Base-by-base conservation (phyloP, 1,140 invertebrate genomes). In the Drosophila chauvacae region DNA sequence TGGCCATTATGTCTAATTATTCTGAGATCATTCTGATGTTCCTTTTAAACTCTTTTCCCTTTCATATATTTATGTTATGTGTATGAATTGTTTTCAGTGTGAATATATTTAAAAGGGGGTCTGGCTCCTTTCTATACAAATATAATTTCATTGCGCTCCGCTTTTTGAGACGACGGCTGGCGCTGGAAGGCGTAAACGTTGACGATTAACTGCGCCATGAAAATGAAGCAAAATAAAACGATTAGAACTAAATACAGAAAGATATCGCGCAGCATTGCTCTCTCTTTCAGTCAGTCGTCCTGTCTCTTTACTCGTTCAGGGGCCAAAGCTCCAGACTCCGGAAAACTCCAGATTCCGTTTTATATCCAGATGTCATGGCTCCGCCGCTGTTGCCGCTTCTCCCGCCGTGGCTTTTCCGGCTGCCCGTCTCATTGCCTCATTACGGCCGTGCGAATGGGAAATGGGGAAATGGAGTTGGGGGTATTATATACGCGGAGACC, bases 211-310 rank as follows among this genome's bases (percentile, higher is more conserved):
- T 92, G 91, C 63, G 91, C 91, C 87, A 92, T 87, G 80, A 92
- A 92, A 90, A 92, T 92, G 87, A 92, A 86, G 88, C 91, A 91
- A 92, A 92, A 92, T 90, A 92, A 91, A 92, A 90, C 85, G 80
- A 92, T 91, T 84, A 92, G 79, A 81, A 92, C 85, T 70, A 92
- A 80, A 81, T 92, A 92, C 66, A 92, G 80, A 79, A 92, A 91
- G 51, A 92, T 92, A 91, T 92, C 91, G 77, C 91, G 91, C 91
- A 91, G 85, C 91, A 92, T 92, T 55, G 55, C 56, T 75, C 30
- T 23, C 42, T 33, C 37, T 30, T 5, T 48, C 30, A 35, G 47
- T 45, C 16, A 18, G 28, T 51, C 26, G 26, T 11, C 10, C 35
- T 44, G 20, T 64, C 41, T 39, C 51, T 63, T 66, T 42, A 69